phyloP scores from a whole-genome alignment of 2,888 invertebrate species.

The Callyntrura guangdongensis region DNA sequence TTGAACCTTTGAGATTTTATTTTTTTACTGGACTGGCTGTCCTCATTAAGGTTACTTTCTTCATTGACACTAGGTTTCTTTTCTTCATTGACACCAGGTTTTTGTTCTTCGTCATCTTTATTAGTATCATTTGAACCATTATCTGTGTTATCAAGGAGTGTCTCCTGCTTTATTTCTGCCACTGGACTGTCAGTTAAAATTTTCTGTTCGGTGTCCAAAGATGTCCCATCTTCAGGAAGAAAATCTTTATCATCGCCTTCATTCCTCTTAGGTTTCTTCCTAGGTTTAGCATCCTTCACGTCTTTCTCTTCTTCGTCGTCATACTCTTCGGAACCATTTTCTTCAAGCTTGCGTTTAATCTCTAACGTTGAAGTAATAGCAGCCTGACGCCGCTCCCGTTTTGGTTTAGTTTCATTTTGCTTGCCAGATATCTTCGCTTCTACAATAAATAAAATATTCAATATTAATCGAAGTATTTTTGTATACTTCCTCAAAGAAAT shows the following conservation, averaged over 20 bases:
- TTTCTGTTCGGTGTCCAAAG: slow-evolving; percentile 6
- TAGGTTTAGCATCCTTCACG: not conserved
- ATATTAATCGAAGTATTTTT: too few species aligned
- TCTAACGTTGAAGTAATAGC: slow-evolving; percentile 10
- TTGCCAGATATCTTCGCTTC: not conserved
- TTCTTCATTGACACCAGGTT: slow-evolving; percentile 45
- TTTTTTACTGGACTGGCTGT: too few species aligned
- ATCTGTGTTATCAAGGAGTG: not conserved
- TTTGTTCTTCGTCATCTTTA: slow-evolving; percentile 4
- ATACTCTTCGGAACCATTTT: slow-evolving; percentile 14
- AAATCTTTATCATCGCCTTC: slow-evolving; percentile 27
- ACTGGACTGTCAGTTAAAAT: not conserved
- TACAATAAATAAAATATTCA: not conserved
- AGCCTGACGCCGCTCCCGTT: slow-evolving; percentile 42
- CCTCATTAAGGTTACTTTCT: too few species aligned
- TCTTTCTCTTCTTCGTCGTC: slow-evolving; percentile 40
- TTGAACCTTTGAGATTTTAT: slow-evolving; percentile 26
- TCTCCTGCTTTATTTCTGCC: not conserved
- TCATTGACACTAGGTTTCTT: slow-evolving; percentile 56
- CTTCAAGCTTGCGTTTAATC: slow-evolving; percentile 23
- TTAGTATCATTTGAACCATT: slow-evolving; percentile 26
- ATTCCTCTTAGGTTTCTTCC: not conserved
- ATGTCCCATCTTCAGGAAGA: not conserved
- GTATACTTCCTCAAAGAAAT: too few species aligned
- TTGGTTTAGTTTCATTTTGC: slow-evolving; percentile 12